Evolutionary conservation across 2,797 vertebrate genomes (phyloP), one percentile per base, ranked within the genome.

Genomic region (Coendou prehensilis): DNA sequence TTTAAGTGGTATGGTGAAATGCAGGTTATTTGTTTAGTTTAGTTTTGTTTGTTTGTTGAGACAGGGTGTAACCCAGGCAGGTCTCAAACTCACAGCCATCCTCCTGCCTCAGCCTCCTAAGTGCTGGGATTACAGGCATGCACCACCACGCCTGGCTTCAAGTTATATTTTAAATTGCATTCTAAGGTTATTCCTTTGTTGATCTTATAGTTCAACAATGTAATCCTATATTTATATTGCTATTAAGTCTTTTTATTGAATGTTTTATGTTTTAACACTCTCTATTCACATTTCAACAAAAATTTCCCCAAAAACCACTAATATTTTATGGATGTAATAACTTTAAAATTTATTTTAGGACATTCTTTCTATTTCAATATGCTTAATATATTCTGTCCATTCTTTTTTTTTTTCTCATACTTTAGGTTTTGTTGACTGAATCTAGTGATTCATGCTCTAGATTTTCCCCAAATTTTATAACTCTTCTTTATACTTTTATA

Each of bases 201-300:
- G 10, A 64, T 78, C 22, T 59, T 89, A 28, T 30, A 71, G 52
- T 22, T 81, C 10, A 59, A 30, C 79, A 67, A 61, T n/a, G 2
- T 45, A 75, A 76, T 76, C 14, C 37, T 67, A 59, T 61, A 73
- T 69, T 93, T 91, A 86, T 69, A 41, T 37, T 69, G 20, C 67
- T 33, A 63, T 69, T 80, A 63, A 45, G 9, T 41, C 5, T 37
- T 78, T 91, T 90, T 87, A 73, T 41, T 92, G 26, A 87, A 52
- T 57, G 71, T 89, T 89, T 94, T 76, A 41, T 82, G 76, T 82
- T 85, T 87, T 67, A 95, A 22, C 67, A 69, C 41, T 71, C 18
- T 20, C 6, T 87, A 91, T 73, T 78, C 78, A 71, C 23, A 86
- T 78, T 93, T 88, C 28, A 6, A 20, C 26, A 59, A 87, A 50